These are phyloP conservation scores for Microplitis deprimator DNA, from an alignment of 2,888 invertebrate species.

Conservation along the genomic window DNA sequence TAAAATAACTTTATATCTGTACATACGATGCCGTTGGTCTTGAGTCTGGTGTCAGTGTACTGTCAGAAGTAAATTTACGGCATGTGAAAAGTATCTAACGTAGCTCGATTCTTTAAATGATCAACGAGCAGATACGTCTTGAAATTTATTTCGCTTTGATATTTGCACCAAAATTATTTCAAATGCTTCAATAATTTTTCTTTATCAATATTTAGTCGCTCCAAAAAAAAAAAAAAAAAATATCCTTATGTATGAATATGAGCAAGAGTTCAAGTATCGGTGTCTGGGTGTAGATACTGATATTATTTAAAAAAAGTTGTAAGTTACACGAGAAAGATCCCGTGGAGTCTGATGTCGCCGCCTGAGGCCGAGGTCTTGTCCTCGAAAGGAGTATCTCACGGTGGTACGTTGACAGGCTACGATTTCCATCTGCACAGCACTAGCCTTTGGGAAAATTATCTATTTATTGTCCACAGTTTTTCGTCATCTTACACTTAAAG, in stretches of 20 bases:
- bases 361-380: conserved; percentile 42
- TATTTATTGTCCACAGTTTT: background rate
- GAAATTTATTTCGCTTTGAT: background rate
- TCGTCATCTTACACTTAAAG: background rate
- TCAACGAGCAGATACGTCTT: conserved; percentile 26
- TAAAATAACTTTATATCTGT: background rate
- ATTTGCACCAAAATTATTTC: background rate
- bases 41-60: conserved; percentile 28
- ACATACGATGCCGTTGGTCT: background rate
- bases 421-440: conserved; percentile 43
- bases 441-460: conserved; percentile 11
- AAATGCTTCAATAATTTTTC: background rate
- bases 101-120: conserved; percentile 48
- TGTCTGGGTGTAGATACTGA: conserved; percentile 24
- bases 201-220: background rate
- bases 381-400: conserved; percentile 54
- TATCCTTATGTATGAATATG: background rate
- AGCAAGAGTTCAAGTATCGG: conserved; percentile 29
- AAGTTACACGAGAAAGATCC: conserved; percentile 40
- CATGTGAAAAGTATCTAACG: conserved; percentile 53
- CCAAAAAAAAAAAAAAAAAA: background rate
- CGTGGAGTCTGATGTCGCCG: conserved; percentile 31
- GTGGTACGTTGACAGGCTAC: conserved; percentile 47
- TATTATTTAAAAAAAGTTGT: conserved; percentile 35
- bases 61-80: conserved; percentile 55